These are phyloP conservation scores for Muntiacus reevesi DNA, from an alignment of 2,113 vertebrate species.

Conservation along the genomic window DNA sequence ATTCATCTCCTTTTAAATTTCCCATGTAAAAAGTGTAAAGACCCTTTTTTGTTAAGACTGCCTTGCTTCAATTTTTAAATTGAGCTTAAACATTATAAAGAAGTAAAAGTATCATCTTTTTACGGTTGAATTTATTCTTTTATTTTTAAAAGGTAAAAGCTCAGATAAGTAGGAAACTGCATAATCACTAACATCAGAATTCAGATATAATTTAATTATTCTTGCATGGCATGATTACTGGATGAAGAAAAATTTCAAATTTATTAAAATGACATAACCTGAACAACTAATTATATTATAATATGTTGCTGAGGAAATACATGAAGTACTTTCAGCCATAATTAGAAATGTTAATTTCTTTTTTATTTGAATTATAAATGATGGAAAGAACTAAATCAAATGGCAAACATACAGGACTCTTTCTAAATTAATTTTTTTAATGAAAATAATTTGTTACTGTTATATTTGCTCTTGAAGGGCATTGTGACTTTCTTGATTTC, in stretches of 20 bases:
- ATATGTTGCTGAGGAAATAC: constrained; percentile 41
- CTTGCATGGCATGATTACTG: background rate
- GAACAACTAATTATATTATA: constrained; percentile 32
- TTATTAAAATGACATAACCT: constrained; percentile 48
- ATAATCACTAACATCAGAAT: constrained; percentile 29
- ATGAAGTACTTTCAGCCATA: background rate
- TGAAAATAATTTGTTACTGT: constrained; percentile 22
- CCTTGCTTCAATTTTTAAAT: background rate
- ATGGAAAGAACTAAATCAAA: constrained; percentile 46
- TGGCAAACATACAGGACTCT: background rate
- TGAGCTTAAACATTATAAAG: background rate
- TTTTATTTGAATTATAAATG: constrained; percentile 28
- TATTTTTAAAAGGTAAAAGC: background rate
- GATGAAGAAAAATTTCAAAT: constrained; percentile 40
- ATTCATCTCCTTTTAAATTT: background rate
- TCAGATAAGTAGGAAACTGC: background rate
- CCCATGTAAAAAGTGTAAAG: background rate
- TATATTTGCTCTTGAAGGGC: background rate
- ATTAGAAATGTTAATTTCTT: constrained; percentile 49
- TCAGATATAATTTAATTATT: constrained; percentile 25
- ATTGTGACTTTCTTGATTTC: background rate
- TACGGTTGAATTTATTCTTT: background rate
- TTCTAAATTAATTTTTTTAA: constrained; percentile 14
- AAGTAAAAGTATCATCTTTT: background rate
- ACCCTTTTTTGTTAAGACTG: background rate